Evolutionary conservation across 92 coral and sea anemone species (phyloP), one percentile per base, ranked within the genome.

Genomic region (Parazoanthus swiftii): DNA sequence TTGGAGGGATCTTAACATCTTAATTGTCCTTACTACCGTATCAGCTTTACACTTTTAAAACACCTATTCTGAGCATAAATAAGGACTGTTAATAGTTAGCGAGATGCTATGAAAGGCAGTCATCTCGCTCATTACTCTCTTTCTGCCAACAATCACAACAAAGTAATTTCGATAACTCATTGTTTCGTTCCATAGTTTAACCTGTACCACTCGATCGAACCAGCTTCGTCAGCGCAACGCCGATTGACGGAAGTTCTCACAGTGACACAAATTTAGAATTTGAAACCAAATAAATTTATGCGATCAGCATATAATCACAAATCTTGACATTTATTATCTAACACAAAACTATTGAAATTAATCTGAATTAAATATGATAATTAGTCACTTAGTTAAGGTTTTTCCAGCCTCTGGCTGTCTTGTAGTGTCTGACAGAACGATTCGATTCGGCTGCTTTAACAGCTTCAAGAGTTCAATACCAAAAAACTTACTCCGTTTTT

Each of bases 1-100:
- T 46, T 46, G 36, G n/a, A n/a, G 48, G 67, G 65, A 68, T 71
- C 87, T 84, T 70, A 71, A 84, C 79, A 84, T 71, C 78, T 84
- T 48, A 73, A 36, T 16, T 71, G 44, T 84, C 77, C 79, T 84
- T 44, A 71, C 6, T 36, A 70, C 42, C 8, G 11, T 6, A 56
- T 74, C 67, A 46, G 87, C 66, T 44, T 43, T 38, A 66, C 56
- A 82, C 77, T 42, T 39, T n/a, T 82, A 68, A 20, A 8, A 51
- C 29, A 50, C 14, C 56, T 44, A n/a, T 56, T 15, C 15, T 18
- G 59, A 84, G 87, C 79, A 84, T 84, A 84, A 84, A 84, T 84
- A 84, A 42, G 63, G 87, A 84, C 26, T 54, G 48, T 81, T 43
- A n/a, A 77, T 81, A 58, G 71, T 46, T 44, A 16, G 76, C 76